A percentile compares a stretch with the other conserved stretches of the same genome.
phyloP scores from a whole-genome alignment of 35 echinoderm and acorn worm genomes.

The Stichopus chloronotus region DNA sequence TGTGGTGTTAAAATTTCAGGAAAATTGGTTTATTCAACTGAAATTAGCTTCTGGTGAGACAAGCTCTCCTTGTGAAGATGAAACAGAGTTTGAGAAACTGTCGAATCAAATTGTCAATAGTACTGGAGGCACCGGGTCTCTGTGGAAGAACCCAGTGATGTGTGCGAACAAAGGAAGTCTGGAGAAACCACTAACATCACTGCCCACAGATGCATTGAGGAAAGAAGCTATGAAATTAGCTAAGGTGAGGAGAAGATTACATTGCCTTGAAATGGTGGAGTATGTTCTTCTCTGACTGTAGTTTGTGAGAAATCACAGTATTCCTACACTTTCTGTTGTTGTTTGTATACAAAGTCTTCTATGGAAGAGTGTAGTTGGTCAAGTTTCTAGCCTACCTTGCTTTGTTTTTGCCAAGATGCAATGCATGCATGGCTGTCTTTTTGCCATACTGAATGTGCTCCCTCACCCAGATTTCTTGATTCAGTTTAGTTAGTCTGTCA shows the following conservation, averaged over 20 bases:
- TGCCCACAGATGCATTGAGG: conserved; percentile 91
- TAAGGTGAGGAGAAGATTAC: conserved; percentile 67
- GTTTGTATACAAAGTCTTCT: not conserved
- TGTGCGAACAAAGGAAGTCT: conserved; percentile 89
- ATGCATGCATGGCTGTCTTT: too few species aligned
- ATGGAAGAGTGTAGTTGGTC: too few species aligned
- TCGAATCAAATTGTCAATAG: conserved; percentile 78
- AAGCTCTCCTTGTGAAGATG: conserved; percentile 60
- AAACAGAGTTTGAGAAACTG: conserved; percentile 89
- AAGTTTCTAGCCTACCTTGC: too few species aligned
- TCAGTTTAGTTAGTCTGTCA: too few species aligned
- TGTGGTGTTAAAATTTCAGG: conserved; percentile 43
- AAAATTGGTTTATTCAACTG: conserved; percentile 93
- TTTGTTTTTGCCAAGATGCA: too few species aligned
- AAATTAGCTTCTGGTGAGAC: conserved; percentile 84
- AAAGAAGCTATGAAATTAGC: conserved; percentile 94
- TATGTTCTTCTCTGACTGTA: not conserved
- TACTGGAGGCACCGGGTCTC: conserved; percentile 55
- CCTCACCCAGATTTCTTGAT: too few species aligned
- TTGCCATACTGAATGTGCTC: too few species aligned
- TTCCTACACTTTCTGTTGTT: not conserved
- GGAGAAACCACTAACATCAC: conserved; percentile 95
- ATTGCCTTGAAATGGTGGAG: not conserved
- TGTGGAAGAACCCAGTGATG: conserved; percentile 89
- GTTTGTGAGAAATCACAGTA: not conserved